Evolutionary conservation across 2,888 invertebrate genomes (phyloP).

Genomic region (Morpho helenor): DNA sequence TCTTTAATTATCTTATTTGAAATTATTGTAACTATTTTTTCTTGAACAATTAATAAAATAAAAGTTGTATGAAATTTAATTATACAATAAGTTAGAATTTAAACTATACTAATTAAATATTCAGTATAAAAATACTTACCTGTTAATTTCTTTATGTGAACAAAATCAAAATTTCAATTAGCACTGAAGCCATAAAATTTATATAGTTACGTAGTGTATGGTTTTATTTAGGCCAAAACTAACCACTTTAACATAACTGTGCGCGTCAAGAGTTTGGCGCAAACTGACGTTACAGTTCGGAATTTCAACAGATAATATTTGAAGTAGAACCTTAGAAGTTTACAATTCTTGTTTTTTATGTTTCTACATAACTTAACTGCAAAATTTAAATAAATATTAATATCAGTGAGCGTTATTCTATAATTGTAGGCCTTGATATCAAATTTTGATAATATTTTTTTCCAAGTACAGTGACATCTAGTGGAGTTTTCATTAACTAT

Average conservation of each 20-base stretch:
- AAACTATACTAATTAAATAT: not conserved
- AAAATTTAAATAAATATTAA: no score
- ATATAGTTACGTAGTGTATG: constrained; percentile 28
- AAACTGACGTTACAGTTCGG: constrained; percentile 43
- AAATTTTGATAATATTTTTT: not conserved
- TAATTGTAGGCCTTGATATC: no score
- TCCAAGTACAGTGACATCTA: constrained; percentile 13
- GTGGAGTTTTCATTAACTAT: not conserved
- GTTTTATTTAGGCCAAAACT: constrained; percentile 39
- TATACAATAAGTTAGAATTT: no score
- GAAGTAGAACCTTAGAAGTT: not conserved
- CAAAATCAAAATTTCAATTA: not conserved
- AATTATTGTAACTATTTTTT: no score
- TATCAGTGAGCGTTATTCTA: no score
- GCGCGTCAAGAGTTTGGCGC: constrained; percentile 53
- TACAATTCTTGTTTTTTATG: not conserved
- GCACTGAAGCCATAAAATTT: constrained; percentile 34
- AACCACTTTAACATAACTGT: constrained; percentile 31
- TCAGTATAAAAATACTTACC: not conserved
- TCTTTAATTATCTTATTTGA: no score
- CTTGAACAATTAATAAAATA: no score
- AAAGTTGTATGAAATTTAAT: no score
- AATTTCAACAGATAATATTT: constrained; percentile 14
- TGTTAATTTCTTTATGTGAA: not conserved
- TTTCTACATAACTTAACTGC: no score